phyloP scores from a whole-genome alignment of 2,888 invertebrate species.

The Caprella mutica region DNA sequence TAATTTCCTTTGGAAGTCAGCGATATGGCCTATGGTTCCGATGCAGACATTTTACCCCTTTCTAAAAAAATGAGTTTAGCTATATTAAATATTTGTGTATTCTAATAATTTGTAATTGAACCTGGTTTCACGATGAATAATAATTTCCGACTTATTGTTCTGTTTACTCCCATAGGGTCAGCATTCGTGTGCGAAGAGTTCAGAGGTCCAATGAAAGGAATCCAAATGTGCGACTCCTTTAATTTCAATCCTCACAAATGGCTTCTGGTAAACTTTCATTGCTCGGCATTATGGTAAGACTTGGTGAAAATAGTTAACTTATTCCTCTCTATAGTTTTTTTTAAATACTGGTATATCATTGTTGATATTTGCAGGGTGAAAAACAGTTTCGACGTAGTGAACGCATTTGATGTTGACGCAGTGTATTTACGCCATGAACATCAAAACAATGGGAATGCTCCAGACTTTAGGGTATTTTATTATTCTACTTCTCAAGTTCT shows the following conservation, averaged over 20 bases:
- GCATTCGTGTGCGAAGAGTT: slow-evolving; percentile 88
- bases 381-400: slow-evolving; percentile 52
- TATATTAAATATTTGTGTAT: no score
- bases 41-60: no score
- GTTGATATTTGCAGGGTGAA: slow-evolving; percentile 63
- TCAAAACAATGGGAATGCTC: slow-evolving; percentile 41
- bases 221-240: slow-evolving; percentile 74
- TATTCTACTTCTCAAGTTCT: no score
- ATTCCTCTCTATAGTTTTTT: no score
- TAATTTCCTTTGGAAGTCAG: no score
- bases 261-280: slow-evolving; percentile 89
- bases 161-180: no score
- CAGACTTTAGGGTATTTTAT: slow-evolving; percentile 54
- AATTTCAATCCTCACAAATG: slow-evolving; percentile 94
- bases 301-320: no score
- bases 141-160: no score
- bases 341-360: background rate
- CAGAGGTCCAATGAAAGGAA: slow-evolving; percentile 59
- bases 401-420: slow-evolving; percentile 81
- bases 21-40: no score
- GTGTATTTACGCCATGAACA: slow-evolving; percentile 63
- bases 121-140: no score
- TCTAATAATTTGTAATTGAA: no score
- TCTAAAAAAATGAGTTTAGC: no score
- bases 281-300: slow-evolving; percentile 83